These are phyloP conservation scores for Taurulus bubalis DNA, from an alignment of 2,113 vertebrate genomes.

Conservation along the genomic window DNA sequence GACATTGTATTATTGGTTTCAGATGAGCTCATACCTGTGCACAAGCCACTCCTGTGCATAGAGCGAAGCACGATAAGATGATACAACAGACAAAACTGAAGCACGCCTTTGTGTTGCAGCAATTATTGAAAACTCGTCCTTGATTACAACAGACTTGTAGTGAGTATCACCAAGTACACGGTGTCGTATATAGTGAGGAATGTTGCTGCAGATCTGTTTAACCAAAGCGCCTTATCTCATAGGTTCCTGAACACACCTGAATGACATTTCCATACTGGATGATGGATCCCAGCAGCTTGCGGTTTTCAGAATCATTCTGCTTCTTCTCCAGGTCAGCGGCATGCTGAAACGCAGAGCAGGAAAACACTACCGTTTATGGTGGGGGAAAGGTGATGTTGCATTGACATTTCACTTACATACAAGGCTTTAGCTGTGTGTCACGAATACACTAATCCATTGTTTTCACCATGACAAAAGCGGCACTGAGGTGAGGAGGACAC, in stretches of 20 bases:
- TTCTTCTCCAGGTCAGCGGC: constrained; percentile 98
- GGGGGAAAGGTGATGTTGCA: neutral
- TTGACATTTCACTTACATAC: neutral
- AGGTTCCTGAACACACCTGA: constrained; percentile 84
- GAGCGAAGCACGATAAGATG: constrained; percentile 17
- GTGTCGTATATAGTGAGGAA: neutral
- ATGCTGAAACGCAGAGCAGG: constrained; percentile 85
- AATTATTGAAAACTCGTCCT: constrained; percentile 55
- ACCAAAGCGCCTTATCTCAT: constrained; percentile 39
- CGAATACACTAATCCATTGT: neutral
- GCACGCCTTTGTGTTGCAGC: constrained; percentile 9
- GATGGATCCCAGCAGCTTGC: constrained; percentile 94
- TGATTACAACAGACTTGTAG: constrained; percentile 29
- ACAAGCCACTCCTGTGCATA: constrained; percentile 8
- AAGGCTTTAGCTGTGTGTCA: neutral
- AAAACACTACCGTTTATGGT: neutral
- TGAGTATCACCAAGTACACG: constrained; percentile 2
- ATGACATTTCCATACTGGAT: constrained; percentile 99
- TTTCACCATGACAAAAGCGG: neutral
- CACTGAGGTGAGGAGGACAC: neutral
- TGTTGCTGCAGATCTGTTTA: constrained; percentile 15
- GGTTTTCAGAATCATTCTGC: constrained; percentile 98
- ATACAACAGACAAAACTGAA: constrained; percentile 1
- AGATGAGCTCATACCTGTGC: constrained; percentile 12
- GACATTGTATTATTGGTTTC: constrained; percentile 5